Percentiles rank a stretch among this genome's conserved stretches.
Evolutionary conservation across 2,797 vertebrate species (phyloP).

Genomic region (Sebastes variabilis): DNA sequence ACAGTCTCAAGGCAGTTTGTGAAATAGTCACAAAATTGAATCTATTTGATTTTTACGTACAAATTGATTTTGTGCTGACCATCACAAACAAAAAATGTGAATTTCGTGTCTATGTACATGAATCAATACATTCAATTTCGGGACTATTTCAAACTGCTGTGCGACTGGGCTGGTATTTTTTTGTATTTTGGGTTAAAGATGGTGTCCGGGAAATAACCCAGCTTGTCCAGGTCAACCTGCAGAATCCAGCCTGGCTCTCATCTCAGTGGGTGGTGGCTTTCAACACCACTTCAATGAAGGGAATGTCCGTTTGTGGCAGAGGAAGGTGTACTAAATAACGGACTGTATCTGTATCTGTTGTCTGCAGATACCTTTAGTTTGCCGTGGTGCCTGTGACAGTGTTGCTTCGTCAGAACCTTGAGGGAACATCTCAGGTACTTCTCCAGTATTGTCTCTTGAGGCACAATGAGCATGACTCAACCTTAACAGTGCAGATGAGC

Average conservation of each 20-base stretch:
- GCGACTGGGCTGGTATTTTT: neutral
- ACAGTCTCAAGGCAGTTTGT: no score
- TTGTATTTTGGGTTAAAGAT: neutral
- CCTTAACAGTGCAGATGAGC: neutral
- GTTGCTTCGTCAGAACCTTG: neutral
- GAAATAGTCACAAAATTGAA: no score
- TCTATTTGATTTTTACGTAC: no score
- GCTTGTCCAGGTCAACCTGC: neutral
- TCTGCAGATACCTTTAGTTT: neutral
- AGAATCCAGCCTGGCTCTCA: neutral
- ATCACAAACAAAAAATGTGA: no score
- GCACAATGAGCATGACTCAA: neutral
- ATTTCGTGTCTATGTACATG: no score
- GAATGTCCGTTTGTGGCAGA: neutral
- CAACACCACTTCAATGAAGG: slow-evolving; percentile 1
- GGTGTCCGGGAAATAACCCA: neutral
- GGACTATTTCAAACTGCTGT: no score
- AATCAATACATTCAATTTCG: no score
- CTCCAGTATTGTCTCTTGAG: neutral
- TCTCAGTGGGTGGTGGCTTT: neutral
- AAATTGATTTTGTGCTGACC: no score
- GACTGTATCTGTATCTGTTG: slow-evolving; percentile 1
- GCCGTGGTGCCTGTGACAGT: neutral
- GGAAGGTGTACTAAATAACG: neutral
- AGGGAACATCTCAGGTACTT: neutral